Conservation (phyloP, 2,113 vertebrate species). For the Zingel zingel region DNA sequence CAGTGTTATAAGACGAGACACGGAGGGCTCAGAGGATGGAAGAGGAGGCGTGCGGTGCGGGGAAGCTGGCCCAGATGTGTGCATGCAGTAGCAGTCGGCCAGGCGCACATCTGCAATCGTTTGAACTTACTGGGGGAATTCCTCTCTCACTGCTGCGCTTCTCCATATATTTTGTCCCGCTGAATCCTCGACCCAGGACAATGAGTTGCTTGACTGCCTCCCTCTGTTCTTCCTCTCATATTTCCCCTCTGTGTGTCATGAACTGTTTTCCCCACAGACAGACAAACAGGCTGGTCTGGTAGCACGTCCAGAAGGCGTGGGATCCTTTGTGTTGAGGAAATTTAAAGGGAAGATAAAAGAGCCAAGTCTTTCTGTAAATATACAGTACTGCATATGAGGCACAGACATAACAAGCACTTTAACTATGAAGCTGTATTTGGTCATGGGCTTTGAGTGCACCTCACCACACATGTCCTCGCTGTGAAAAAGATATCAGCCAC, state of each 20-base stretch:
- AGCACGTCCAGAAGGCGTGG: conserved; percentile 45
- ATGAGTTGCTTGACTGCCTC: conserved; percentile 63
- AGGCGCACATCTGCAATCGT: conserved; percentile 79
- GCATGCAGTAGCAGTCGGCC: conserved; percentile 70
- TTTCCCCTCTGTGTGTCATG: conserved; percentile 66
- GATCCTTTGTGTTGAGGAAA: conserved; percentile 53
- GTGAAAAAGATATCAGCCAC: conserved; percentile 23
- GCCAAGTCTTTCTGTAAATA: conserved; percentile 51
- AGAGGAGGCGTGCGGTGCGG: conserved; percentile 25
- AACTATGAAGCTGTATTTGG: conserved; percentile 38
- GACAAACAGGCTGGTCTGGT: conserved; percentile 61
- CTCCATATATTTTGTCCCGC: conserved; percentile 45
- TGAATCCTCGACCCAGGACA: conserved; percentile 64
- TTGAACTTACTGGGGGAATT: conserved; percentile 79
- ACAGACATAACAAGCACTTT: conserved; percentile 65
- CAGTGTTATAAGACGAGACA: conserved; percentile 45
- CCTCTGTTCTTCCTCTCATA: conserved; percentile 62
- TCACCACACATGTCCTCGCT: conserved; percentile 39
- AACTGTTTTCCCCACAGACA: conserved; percentile 59
- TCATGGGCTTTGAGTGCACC: conserved; percentile 32
- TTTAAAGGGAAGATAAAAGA: conserved; percentile 60
- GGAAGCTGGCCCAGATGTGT: conserved; percentile 74
- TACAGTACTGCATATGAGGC: conserved; percentile 17
- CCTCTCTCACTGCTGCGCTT: conserved; percentile 61
- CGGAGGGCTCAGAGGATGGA: conserved; percentile 32